Evolutionary conservation across 2,797 vertebrate genomes (phyloP), one percentile per base, ranked within the genome.

Genomic region (Hydrophis major): DNA sequence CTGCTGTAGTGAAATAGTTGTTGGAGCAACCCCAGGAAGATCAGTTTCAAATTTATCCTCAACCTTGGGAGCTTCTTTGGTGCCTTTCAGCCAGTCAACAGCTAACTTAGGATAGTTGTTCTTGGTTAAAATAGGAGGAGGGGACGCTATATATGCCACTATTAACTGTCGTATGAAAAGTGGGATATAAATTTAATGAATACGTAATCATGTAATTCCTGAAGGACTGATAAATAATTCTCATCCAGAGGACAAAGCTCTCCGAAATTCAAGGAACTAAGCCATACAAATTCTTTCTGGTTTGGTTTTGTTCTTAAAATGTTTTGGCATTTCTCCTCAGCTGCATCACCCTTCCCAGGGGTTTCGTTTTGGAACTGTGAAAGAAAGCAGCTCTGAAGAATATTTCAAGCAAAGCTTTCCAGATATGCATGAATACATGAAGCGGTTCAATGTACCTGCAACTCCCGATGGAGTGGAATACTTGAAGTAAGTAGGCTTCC

Each of bases 401-500:
- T 99, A 99, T 13, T 97, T 99, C 96, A 98, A 99, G 96, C 99
- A 99, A 97, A 99, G 99, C 97, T 99, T 99, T 95, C 99, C 99
- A 0, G 99, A 99, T 97, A 99, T 99, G 99, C 99, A 99, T 0
- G 99, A 99, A 95, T 99, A 99, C 96, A 99, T 99, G 99, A 98
- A 99, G 89, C 98, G 99, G 95, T 99, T 99, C 98, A 99, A 99
- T 3, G 99, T 98, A 57, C 99, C 99, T 0, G 98, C 99, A 61
- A 99, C 99, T 88, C 98, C 98, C 0, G 98, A 99, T 2, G 99
- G 99, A 90, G 99, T 99, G 88, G 97, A 98, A 8, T 95, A 98
- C 90, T 98, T 99, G 83, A 99, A 99, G 99, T 99, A 98, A 99
- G 98, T 97, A 59, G 92, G 91, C 57, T 12, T 90, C 56, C 28